Evolutionary conservation across 2,888 invertebrate species (phyloP).

Genomic region (Sarcophaga caerulescens): DNA sequence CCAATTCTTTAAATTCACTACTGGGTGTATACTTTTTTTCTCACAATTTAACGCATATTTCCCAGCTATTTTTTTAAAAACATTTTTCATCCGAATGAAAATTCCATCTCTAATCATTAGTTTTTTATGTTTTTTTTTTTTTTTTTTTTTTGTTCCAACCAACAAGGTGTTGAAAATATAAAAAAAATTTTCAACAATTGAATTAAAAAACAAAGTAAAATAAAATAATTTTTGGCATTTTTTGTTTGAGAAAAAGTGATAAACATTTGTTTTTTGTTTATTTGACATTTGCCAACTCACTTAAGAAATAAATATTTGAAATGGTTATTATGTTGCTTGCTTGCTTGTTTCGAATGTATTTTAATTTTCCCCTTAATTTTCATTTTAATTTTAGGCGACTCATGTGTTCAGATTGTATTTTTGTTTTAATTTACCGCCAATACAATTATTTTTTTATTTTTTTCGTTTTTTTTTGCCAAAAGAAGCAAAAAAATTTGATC

Average conservation of each 20-base stretch:
- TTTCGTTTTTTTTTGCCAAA: neutral
- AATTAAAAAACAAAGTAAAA: neutral
- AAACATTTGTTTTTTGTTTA: constrained; percentile 25
- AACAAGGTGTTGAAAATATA: constrained; percentile 1
- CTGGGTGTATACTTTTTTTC: too few relatives aligned
- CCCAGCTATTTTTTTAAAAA: too few relatives aligned
- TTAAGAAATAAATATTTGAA: constrained; percentile 42
- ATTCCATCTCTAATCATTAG: neutral
- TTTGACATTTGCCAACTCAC: constrained; percentile 50
- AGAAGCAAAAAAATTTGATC: neutral
- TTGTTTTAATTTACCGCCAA: constrained; percentile 57
- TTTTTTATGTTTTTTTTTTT: neutral
- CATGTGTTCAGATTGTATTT: constrained; percentile 32
- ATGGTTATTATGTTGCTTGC: too few relatives aligned
- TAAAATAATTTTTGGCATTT: constrained; percentile 2
- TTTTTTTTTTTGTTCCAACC: neutral
- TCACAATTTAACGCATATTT: too few relatives aligned
- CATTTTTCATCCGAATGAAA: neutral
- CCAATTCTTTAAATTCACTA: too few relatives aligned
- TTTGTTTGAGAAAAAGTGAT: neutral
- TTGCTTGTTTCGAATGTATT: constrained; percentile 1
- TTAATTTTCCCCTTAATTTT: neutral
- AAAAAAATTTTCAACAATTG: neutral
- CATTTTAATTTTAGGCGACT: neutral
- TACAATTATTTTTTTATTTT: constrained; percentile 8